Base-by-base conservation (phyloP, 1,140 invertebrate genomes). In the Adelges cooleyi region DNA sequence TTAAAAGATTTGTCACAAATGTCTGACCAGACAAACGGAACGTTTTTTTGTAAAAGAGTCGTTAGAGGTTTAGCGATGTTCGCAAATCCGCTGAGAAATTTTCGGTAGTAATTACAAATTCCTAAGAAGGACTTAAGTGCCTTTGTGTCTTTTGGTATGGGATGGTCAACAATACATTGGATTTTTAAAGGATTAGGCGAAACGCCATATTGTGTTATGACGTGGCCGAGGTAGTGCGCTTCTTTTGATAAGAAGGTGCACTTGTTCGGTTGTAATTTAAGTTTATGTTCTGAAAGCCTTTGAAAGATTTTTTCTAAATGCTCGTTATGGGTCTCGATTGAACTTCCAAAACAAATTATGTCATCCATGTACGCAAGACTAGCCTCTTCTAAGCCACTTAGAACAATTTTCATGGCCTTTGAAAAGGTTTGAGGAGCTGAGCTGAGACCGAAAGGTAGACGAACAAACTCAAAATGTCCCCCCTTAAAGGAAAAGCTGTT, bases 51-150 rank as follows among this genome's bases (percentile, higher is more conserved):
- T 25, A 76, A 48, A 59, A 75, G 66, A 33, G 70, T 48, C 50
- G 65, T 72, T 40, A 77, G 66, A 11, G 75, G 74, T 70, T 71
- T 69, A 10, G 74, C 70, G 36, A 73, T 69, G 66, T 69, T 65
- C 0, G 73, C 67, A 65, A 74, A 77, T 46, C 72, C 51, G 13
- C 68, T 66, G 23, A 79, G 74, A 67, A 77, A 78, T 68, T 71
- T 69, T 22, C 76, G 22, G 65, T 78, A 79, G 67, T 77, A 78
- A 8, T 73, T 71, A 8, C 62, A 62, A 11, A 78, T 66, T 20
- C 78, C 78, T 49, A 79, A 46, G 68, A 79, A 79, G 49, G 67
- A 52, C 72, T 74, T 74, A 22, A 78, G 68, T 33, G 76, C 69
- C 11, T 69, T 71, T 0, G 67, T 2, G 25, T 67, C 74, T 17